Conservation (phyloP, 1,140 invertebrate genomes). For the Zaprionus africanus region DNA sequence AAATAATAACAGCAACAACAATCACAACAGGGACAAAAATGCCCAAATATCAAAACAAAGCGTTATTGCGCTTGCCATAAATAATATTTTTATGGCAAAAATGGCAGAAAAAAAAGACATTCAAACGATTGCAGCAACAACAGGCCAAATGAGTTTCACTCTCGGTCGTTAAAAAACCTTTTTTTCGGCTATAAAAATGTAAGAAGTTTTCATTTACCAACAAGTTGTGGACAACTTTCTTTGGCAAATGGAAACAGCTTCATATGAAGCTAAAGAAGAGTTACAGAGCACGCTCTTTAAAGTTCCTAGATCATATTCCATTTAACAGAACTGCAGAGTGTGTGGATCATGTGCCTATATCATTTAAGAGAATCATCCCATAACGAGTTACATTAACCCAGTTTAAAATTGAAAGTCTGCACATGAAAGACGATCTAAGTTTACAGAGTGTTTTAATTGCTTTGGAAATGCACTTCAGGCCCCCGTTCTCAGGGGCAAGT, state of each 20-base stretch:
- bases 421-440: slow-evolving; percentile 9
- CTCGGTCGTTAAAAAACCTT: slow-evolving; percentile 38
- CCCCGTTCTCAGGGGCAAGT: slow-evolving; percentile 29
- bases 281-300: neutral
- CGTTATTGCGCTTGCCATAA: slow-evolving; percentile 26
- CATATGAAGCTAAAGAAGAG: neutral
- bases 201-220: slow-evolving; percentile 51
- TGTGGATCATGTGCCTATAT: neutral
- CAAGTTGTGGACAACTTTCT: slow-evolving; percentile 55
- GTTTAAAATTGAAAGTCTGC: slow-evolving; percentile 23
- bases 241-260: neutral
- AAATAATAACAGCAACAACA: slow-evolving; percentile 22
- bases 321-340: neutral
- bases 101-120: slow-evolving; percentile 31
- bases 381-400: slow-evolving; percentile 26
- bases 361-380: neutral
- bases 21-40: slow-evolving; percentile 29
- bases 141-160: slow-evolving; percentile 59
- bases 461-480: slow-evolving; percentile 9
- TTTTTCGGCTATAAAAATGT: slow-evolving; percentile 45
- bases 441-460: slow-evolving; percentile 1
- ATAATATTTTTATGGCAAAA: slow-evolving; percentile 35
- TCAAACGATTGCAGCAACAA: slow-evolving; percentile 33
- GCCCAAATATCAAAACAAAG: slow-evolving; percentile 30
- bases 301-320: neutral